phyloP scores from a whole-genome alignment of 2,113 vertebrate genomes.

The Ameiurus melas region DNA sequence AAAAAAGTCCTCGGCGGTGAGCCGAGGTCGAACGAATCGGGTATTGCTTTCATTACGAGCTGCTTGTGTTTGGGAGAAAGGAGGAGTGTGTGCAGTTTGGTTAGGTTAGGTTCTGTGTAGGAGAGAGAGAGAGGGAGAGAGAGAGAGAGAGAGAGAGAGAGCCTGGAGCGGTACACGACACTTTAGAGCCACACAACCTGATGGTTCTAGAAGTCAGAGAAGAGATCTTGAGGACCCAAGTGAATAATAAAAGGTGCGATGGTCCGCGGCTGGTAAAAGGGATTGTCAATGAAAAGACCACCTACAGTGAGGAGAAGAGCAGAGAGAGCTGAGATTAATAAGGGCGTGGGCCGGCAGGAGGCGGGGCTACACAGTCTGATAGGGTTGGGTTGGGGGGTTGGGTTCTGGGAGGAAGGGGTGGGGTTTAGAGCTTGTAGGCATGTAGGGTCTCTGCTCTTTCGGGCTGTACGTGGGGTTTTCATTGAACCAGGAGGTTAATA shows the following conservation, averaged over 20 bases:
- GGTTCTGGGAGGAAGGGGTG: constrained; percentile 50
- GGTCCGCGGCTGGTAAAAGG: constrained; percentile 98
- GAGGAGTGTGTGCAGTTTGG: constrained; percentile 52
- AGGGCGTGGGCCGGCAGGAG: constrained; percentile 67
- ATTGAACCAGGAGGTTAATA: constrained; percentile 81
- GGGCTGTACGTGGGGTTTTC: constrained; percentile 89
- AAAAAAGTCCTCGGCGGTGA: constrained; percentile 57
- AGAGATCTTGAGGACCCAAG: constrained; percentile 98
- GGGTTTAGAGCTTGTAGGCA: constrained; percentile 48
- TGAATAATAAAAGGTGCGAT: constrained; percentile 98
- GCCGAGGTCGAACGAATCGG: constrained; percentile 57
- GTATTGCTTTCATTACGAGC: constrained; percentile 72
- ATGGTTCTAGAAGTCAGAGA: constrained; percentile 98
- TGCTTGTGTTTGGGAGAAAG: constrained; percentile 34
- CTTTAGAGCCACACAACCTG: constrained; percentile 84
- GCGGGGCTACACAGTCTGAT: constrained; percentile 67
- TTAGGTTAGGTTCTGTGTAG: constrained; percentile 54
- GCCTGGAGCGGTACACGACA: constrained; percentile 55
- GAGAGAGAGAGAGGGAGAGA: not conserved
- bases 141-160: not conserved
- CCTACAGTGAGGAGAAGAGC: constrained; percentile 90
- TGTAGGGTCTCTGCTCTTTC: constrained; percentile 88
- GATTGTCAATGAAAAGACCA: constrained; percentile 99
- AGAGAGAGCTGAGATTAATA: constrained; percentile 84
- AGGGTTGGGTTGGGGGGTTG: too few species aligned